Evolutionary conservation across 2,888 invertebrate genomes (phyloP).

Genomic region (Caenorhabditis panamensis): DNA sequence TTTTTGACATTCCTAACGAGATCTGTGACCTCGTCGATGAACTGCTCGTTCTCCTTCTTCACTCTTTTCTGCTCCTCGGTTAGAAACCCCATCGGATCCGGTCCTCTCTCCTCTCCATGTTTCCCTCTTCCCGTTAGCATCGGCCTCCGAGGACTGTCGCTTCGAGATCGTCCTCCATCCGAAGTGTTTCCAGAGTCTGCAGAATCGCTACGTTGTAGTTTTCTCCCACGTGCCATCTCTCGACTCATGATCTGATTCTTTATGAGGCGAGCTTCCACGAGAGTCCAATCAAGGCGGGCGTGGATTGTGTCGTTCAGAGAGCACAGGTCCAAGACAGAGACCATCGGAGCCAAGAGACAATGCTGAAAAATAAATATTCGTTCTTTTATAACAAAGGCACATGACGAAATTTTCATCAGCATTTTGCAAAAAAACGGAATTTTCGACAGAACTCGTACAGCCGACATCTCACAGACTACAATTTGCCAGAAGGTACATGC

Average conservation of each 20-base stretch:
- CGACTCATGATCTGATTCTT: neutral
- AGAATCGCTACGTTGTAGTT: neutral
- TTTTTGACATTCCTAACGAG: conserved; percentile 38
- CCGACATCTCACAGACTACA: no score
- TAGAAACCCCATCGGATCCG: neutral
- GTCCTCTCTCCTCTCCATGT: neutral
- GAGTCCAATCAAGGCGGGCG: conserved; percentile 32
- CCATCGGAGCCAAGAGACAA: conserved; percentile 16
- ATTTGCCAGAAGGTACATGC: no score
- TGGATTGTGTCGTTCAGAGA: conserved; percentile 2
- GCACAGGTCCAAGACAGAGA: conserved; percentile 41
- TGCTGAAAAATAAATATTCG: conserved; percentile 36
- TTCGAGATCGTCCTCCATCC: neutral
- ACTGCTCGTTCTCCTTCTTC: conserved; percentile 26
- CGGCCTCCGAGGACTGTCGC: neutral
- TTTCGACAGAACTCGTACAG: no score
- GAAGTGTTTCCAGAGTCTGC: neutral
- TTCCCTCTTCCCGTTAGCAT: neutral
- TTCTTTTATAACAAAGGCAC: no score
- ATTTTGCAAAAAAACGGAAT: no score
- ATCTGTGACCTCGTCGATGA: conserved; percentile 47
- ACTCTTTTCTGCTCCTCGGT: conserved; percentile 10
- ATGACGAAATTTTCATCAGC: no score
- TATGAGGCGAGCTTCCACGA: conserved; percentile 4
- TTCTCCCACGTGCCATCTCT: neutral